These are phyloP conservation scores for Plotosus lineatus DNA, from an alignment of 2,113 vertebrate genomes.

Conservation along the genomic window DNA sequence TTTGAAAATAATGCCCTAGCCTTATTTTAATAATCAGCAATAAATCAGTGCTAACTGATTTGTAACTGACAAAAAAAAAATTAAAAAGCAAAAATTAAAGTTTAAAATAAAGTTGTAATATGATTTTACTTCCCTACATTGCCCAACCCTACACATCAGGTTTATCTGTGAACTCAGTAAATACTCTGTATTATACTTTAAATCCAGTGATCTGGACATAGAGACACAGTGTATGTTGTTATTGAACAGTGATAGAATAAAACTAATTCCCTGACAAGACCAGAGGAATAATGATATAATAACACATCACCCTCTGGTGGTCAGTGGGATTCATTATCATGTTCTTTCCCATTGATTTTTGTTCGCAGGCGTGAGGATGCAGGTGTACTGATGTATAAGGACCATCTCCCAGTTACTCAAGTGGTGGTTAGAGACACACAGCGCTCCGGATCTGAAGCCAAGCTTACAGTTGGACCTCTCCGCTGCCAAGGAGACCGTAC, in stretches of 20 bases:
- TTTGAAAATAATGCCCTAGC: no score
- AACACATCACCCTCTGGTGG: conserved; percentile 33
- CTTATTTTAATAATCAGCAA: no score
- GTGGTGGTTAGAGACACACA: conserved; percentile 86
- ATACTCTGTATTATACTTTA: not conserved
- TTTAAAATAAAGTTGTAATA: no score
- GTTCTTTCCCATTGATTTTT: not conserved
- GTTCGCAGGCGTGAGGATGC: conserved; percentile 85
- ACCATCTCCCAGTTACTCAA: conserved; percentile 89
- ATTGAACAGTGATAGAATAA: not conserved
- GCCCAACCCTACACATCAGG: not conserved
- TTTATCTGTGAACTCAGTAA: not conserved
- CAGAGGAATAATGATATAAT: not conserved
- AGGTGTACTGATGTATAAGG: conserved; percentile 90
- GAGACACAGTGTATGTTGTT: not conserved
- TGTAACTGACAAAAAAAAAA: no score
- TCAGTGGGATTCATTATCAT: not conserved
- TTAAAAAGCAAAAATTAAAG: no score
- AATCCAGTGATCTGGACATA: not conserved
- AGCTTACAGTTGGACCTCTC: conserved; percentile 85
- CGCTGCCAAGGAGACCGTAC: conserved; percentile 92
- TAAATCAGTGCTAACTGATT: no score
- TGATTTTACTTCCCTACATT: no score
- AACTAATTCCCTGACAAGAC: not conserved
- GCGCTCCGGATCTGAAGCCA: conserved; percentile 89